Conservation (phyloP, 2,113 vertebrate species). For the Rallus limicola region DNA sequence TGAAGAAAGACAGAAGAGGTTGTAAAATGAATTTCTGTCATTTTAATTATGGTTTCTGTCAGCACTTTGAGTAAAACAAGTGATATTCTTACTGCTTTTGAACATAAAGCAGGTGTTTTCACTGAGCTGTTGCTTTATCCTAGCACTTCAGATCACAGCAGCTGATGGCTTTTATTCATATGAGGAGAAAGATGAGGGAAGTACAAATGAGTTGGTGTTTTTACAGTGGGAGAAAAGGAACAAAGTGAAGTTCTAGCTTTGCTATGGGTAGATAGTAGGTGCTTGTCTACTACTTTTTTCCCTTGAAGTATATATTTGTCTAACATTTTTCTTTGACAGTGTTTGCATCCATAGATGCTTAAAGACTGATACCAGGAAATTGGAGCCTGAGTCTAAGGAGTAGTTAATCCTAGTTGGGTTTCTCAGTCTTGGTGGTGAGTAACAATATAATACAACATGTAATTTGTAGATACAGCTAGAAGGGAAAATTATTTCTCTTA, state of each 20-base stretch:
- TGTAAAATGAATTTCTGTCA: not conserved
- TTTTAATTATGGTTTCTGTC: not conserved
- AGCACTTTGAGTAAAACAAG: not conserved
- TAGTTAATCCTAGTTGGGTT: not conserved
- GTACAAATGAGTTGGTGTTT: not conserved
- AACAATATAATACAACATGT: not conserved
- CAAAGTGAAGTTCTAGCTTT: not conserved
- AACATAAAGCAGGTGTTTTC: not conserved
- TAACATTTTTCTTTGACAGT: not conserved
- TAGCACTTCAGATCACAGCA: not conserved
- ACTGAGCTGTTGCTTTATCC: not conserved
- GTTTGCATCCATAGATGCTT: not conserved
- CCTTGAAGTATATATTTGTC: not conserved
- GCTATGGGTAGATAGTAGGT: not conserved
- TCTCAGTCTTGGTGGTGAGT: not conserved
- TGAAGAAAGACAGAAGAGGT: not conserved
- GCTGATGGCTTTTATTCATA: not conserved
- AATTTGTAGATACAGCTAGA: not conserved
- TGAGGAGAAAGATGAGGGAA: not conserved
- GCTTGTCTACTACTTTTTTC: not conserved
- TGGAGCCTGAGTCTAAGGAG: not conserved
- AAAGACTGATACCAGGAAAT: not conserved
- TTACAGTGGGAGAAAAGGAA: not conserved
- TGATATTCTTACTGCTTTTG: not conserved
- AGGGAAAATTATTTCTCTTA: not conserved